phyloP scores from a whole-genome alignment of 2,797 vertebrate species.

The Trematomus bernacchii region DNA sequence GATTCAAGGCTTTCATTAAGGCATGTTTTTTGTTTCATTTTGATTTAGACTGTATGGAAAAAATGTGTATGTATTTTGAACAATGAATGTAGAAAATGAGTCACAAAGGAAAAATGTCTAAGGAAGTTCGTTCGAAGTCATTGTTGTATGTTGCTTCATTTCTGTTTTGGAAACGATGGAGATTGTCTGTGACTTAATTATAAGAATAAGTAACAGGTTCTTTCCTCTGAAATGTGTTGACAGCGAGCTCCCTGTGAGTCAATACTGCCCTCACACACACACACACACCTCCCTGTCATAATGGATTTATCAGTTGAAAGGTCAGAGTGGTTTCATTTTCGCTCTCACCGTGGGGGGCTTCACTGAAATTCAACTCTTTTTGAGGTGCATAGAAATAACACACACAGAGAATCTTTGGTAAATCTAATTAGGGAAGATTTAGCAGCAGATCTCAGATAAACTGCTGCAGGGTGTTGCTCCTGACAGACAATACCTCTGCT shows the following conservation, averaged over 20 bases:
- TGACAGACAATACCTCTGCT: conserved; percentile 62
- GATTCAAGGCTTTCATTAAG: no score
- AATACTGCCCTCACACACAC: background rate
- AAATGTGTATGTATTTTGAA: no score
- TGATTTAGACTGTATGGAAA: no score
- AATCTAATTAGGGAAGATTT: conserved; percentile 62
- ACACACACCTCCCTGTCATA: conserved; percentile 31
- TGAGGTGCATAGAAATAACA: conserved; percentile 25
- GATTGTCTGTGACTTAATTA: conserved; percentile 11
- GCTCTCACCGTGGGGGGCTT: conserved; percentile 20
- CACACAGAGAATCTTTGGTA: conserved; percentile 22
- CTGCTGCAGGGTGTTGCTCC: conserved; percentile 38
- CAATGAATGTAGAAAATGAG: no score
- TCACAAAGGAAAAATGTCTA: background rate
- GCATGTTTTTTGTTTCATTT: no score
- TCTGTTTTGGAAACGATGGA: background rate
- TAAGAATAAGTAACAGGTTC: conserved; percentile 34
- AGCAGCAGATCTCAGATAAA: conserved; percentile 52
- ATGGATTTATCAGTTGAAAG: conserved; percentile 49
- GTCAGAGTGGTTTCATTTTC: conserved; percentile 43
- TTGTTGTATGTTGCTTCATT: background rate
- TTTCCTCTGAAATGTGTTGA: conserved; percentile 1
- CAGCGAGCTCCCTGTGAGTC: conserved; percentile 41
- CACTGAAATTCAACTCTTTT: conserved; percentile 43
- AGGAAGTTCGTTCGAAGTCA: no score